Evolutionary conservation across 2,113 vertebrate genomes (phyloP), one percentile per base, ranked within the genome.

Genomic region (Hoplias malabaricus): DNA sequence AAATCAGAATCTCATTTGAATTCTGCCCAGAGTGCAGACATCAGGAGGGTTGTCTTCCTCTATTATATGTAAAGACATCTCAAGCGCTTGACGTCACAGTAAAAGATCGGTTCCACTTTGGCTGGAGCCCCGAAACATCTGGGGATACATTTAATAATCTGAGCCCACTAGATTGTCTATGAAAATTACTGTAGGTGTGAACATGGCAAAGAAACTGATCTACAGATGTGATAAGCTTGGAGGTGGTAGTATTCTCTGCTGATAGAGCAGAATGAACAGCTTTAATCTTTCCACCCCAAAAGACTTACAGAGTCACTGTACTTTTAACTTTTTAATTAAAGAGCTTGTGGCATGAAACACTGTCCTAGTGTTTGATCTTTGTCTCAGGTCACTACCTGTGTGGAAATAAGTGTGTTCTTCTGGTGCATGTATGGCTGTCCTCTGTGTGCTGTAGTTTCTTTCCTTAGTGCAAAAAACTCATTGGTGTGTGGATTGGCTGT

Each of bases 141-240:
- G n/a, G 21, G 40, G 11, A 73, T 48, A 63, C 8, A 50, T 36
- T 48, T 23, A 48, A 25, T 36, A 11, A 62, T 63, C 50, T 48
- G 2, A 48, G 13, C 12, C 7, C 7, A 48, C 3, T 36, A 29
- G 61, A 13, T 21, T 5, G 25, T 43, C 6, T 23, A 59, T 73
- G 38, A 42, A 16, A 23, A 57, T 56, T 72, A 40, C 10, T 62
- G 23, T 13, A 73, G 54, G 27, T n/a, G 40, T 40, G 33, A 59
- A 31, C 27, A n/a, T 54, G 29, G 42, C 10, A 42, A 1, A 42
- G 76, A 78, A 80, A 85, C 76, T 62, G 71, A 65, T 59, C 53
- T 79, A 66, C 19, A 71, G 33, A 69, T 83, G 76, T 83, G 78
- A 27, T 50, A 38, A 62, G 57, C 70, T 73, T 40, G 76, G 67